Base-by-base conservation (phyloP, 2,888 invertebrate species). In the Tetheella fluctuosa region DNA sequence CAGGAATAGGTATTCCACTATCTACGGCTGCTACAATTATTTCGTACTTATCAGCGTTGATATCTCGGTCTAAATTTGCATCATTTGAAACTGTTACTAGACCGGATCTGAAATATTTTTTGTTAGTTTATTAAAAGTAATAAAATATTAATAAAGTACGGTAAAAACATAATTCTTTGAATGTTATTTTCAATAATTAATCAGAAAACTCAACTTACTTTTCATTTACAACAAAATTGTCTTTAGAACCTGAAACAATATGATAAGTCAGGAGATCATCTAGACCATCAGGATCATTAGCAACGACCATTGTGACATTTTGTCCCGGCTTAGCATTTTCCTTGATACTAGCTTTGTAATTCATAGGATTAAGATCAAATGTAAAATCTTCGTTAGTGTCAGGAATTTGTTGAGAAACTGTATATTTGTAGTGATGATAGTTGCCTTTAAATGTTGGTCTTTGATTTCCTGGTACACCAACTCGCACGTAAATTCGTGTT, bases 391-490 rank as follows among this genome's bases (percentile, higher is more conserved):
- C 86, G 52, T 82, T 85, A 7, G 83, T 81, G 52, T 90, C 86
- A 23, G 84, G 77, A 48, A 74, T 84, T 37, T 81, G 76, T 65
- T 89, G 85, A 7, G 84, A 84, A 10, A 86, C 73, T 0, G 87
- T 86, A 34, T 92, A 91, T 23, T 94, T 93, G 62, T 93, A 91
- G 65, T 94, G 94, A 58, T 95, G 95, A 70, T 95, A 96, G 73
- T 96, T 95, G 0, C 96, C 96, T 70, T 95, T 95, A 74, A 96
- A 96, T n/a, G 96, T 95, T 0, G 96, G 97, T n/a, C 96, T 91
- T 73, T 96, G 96, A 74, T 97, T 96, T 1, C 96, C 96, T 0
- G 96, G 96, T 4, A 96, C 96, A 0, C 97, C 97, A 0, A 97
- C 96, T n/a, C 96, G 93, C 17, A 97, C 94, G 12, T 94, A 92